Percentiles rank a stretch among this genome's conserved stretches.
Conservation (phyloP, 2,888 invertebrate genomes). For the Diplolepis rosae region DNA sequence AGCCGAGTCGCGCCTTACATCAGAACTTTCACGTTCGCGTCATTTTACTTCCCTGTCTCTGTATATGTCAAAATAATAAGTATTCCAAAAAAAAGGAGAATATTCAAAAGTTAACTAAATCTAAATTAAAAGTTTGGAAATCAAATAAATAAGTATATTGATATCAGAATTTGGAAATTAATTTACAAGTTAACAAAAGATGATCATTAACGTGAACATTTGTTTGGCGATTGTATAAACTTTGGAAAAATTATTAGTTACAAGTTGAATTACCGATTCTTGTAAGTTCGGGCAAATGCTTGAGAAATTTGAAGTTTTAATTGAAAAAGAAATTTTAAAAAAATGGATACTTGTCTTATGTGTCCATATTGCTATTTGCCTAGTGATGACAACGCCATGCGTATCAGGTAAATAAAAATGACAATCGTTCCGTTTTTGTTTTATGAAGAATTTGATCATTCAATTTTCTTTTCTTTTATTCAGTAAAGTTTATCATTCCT, state of each 20-base stretch:
- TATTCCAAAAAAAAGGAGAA: not conserved
- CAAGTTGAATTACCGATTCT: not conserved
- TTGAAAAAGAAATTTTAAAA: constrained; percentile 17
- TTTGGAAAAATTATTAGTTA: not conserved
- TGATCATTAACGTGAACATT: not conserved
- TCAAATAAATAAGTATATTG: no score
- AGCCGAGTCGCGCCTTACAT: constrained; percentile 38
- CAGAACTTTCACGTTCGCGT: constrained; percentile 42
- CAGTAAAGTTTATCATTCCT: no score
- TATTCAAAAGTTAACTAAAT: no score
- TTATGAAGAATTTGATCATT: not conserved
- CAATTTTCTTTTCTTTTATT: not conserved
- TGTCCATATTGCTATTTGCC: constrained; percentile 28
- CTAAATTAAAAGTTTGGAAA: no score
- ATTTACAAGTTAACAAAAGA: not conserved
- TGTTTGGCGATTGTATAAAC: not conserved
- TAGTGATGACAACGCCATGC: constrained; percentile 21
- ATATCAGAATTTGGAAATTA: no score
- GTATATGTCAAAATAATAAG: not conserved
- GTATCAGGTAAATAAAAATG: constrained; percentile 23
- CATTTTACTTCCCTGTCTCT: constrained; percentile 32
- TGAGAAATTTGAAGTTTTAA: not conserved
- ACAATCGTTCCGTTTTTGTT: not conserved
- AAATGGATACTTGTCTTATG: constrained; percentile 34
- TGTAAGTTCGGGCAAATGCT: not conserved